These are phyloP conservation scores for Eledona agricola DNA, from an alignment of 2,888 invertebrate species.

Conservation along the genomic window DNA sequence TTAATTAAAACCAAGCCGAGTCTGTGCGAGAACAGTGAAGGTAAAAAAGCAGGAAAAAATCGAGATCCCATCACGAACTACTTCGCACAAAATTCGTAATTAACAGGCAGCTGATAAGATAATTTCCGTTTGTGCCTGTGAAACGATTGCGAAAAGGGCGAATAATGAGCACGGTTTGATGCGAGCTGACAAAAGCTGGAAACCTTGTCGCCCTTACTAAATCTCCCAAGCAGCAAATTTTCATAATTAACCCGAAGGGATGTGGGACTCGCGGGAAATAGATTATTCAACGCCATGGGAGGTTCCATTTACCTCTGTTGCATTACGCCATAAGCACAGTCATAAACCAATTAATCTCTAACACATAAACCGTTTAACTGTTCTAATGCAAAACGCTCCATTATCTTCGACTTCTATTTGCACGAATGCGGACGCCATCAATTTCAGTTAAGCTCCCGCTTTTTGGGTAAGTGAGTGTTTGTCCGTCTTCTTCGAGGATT, in stretches of 20 bases:
- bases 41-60: too few relatives aligned
- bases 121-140: too few relatives aligned
- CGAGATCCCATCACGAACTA: too few relatives aligned
- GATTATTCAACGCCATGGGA: constrained; percentile 30
- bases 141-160: too few relatives aligned
- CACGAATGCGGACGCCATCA: constrained; percentile 7
- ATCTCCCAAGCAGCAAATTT: constrained; percentile 13
- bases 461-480: constrained; percentile 15
- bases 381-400: too few relatives aligned
- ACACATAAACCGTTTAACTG: constrained; percentile 11
- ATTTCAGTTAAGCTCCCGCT: constrained; percentile 12
- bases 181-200: too few relatives aligned
- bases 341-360: constrained; percentile 35
- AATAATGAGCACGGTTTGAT: too few relatives aligned
- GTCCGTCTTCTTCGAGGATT: constrained; percentile 28
- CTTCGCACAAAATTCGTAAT: too few relatives aligned
- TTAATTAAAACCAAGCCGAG: constrained; percentile 22
- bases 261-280: constrained; percentile 18
- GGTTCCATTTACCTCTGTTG: constrained; percentile 20
- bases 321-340: constrained; percentile 21
- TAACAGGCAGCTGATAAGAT: too few relatives aligned
- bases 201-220: too few relatives aligned
- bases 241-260: constrained; percentile 30
- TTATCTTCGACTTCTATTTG: constrained; percentile 11
- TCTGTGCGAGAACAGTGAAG: too few relatives aligned